Evolutionary conservation across 2,113 vertebrate genomes (phyloP), one percentile per base, ranked within the genome.

Genomic region (Caloenas nicobarica): DNA sequence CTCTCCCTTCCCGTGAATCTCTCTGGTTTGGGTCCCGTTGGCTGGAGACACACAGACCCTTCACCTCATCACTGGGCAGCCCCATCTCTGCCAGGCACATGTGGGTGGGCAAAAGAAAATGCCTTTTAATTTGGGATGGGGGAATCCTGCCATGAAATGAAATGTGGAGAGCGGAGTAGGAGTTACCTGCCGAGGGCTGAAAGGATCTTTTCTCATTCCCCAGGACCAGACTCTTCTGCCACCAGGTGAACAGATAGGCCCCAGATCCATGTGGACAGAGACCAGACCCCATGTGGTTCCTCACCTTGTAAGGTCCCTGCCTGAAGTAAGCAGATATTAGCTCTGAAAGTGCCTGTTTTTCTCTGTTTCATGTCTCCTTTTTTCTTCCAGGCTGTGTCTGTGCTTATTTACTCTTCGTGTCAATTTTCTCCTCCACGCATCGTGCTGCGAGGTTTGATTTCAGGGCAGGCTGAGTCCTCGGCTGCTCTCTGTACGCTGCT

Each of bases 21-120:
- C 25, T 51, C 48, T 26, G 73, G 4, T 46, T 77, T 40, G 58
- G 23, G 29, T 57, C 6, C 53, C 25, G 22, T 36, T 0, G 1
- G 24, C 17, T 0, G 1, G 73, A 38, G 31, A 16, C 4, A 0
- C 0, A 2, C 0, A 4, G 31, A 25, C 15, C 34, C 25, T 16
- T 70, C 40, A 4, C 36, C 25, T 48, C n/a, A 2, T 24, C 42
- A 2, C 16, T 31, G 6, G 58, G 74, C 46, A 86, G 18, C 25
- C 40, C 31, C 3, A 2, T 40, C 46, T 51, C 54, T 62, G 54
- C 50, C 0, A 1, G 24, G 13, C 33, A 22, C 2, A 1, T 17
- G 33, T 13, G 42, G 33, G 21, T 14, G 12, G 34, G 51, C 23
- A 34, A 34, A 81, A 87, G 12, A 46, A 66, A 17, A 3, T 16